Evolutionary conservation across 2,797 vertebrate species (phyloP).

Genomic region (Onychomys leucogaster): DNA sequence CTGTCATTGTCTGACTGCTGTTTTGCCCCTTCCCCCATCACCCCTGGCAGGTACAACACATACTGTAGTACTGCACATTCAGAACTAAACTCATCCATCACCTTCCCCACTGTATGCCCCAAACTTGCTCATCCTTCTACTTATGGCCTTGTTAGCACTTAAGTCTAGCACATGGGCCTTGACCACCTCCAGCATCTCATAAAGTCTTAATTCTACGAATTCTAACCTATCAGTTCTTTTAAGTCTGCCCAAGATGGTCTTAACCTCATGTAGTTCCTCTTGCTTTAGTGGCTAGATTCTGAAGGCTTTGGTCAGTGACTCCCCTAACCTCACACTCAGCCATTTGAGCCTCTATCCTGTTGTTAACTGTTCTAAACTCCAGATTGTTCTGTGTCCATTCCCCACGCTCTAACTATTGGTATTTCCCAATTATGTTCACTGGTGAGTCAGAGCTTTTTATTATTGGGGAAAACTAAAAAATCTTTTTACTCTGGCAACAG

Average conservation of each 20-base stretch:
- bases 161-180: neutral
- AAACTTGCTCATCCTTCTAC: neutral
- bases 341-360: neutral
- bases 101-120: neutral
- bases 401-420: neutral
- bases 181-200: neutral
- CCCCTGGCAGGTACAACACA: neutral
- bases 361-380: constrained; percentile 19
- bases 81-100: neutral
- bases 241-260: neutral
- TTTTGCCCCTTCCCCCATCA: constrained; percentile 9
- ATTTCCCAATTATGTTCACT: constrained; percentile 12
- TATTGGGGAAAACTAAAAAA: neutral
- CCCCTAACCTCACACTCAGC: neutral
- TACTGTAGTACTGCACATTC: neutral
- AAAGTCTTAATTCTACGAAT: neutral
- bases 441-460: constrained; percentile 35
- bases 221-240: neutral
- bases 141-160: neutral
- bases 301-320: constrained; percentile 9
- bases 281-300: constrained; percentile 44
- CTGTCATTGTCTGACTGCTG: constrained; percentile 26
- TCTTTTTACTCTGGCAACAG: neutral
- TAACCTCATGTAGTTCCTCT: neutral
- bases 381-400: neutral